Conservation (phyloP, 2,797 vertebrate genomes). For the Sandelia bainsii region DNA sequence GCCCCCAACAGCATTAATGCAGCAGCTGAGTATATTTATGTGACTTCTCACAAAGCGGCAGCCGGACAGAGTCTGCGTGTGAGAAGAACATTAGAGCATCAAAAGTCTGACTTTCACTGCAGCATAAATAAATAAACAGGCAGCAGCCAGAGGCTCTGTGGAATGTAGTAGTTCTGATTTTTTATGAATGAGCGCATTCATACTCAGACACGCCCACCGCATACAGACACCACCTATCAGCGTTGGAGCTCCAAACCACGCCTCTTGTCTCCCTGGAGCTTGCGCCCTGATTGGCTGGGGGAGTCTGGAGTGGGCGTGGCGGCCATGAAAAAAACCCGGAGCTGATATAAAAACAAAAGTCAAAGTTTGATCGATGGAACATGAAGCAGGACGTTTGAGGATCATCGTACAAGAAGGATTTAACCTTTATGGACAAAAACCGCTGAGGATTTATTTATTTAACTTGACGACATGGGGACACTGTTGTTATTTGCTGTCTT, state of each 20-base stretch:
- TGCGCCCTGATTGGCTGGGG: conserved; percentile 75
- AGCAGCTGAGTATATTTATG: conserved; percentile 82
- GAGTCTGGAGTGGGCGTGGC: conserved; percentile 67
- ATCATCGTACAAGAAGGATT: conserved; percentile 47
- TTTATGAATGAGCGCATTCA: conserved; percentile 91
- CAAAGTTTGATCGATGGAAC: conserved; percentile 52
- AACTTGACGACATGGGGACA: conserved; percentile 73
- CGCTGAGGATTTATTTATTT: conserved; percentile 27
- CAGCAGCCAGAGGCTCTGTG: conserved; percentile 75
- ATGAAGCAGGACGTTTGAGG: conserved; percentile 50
- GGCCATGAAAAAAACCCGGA: conserved; percentile 41
- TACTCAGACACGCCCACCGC: conserved; percentile 72
- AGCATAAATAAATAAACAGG: conserved; percentile 82
- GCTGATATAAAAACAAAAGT: conserved; percentile 74
- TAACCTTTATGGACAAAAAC: conserved; percentile 54
- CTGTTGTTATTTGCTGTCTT: conserved; percentile 69
- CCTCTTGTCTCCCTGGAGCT: conserved; percentile 44
- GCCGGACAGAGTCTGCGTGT: conserved; percentile 73
- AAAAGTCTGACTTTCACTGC: conserved; percentile 80
- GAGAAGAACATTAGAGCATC: conserved; percentile 82
- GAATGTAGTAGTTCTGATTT: conserved; percentile 83
- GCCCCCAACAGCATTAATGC: conserved; percentile 59
- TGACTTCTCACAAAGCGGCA: conserved; percentile 77
- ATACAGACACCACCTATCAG: conserved; percentile 24
- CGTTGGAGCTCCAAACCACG: conserved; percentile 29